These are phyloP conservation scores for Odontamblyopus lacepedii DNA, from an alignment of 2,797 vertebrate species.

Conservation along the genomic window DNA sequence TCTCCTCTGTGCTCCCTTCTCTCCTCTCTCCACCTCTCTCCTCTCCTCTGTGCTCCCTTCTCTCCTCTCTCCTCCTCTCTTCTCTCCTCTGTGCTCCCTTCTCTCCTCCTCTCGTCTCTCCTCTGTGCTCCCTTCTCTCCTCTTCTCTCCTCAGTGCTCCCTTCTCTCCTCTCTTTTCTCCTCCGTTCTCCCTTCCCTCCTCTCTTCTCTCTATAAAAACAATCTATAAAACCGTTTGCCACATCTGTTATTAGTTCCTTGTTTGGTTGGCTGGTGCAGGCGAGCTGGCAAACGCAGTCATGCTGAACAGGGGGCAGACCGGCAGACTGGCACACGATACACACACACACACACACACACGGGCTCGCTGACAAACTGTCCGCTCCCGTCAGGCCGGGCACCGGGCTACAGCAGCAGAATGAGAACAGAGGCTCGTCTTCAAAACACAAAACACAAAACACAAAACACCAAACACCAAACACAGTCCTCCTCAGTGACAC, in stretches of 20 bases:
- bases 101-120: too few species aligned
- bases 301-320: background rate
- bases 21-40: too few species aligned
- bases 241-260: constrained; percentile 18
- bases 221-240: background rate
- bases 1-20: too few species aligned
- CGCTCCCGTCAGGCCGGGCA: background rate
- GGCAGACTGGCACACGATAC: background rate
- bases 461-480: background rate
- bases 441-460: too few species aligned
- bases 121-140: too few species aligned
- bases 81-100: too few species aligned
- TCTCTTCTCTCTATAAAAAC: too few species aligned
- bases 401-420: background rate
- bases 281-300: background rate
- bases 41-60: too few species aligned
- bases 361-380: background rate
- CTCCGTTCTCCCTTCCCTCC: background rate
- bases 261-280: background rate
- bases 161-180: background rate
- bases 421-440: background rate
- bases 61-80: too few species aligned
- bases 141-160: too few species aligned
- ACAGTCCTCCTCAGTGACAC: background rate
- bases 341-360: background rate